Base-by-base conservation (phyloP, 2,888 invertebrate genomes). In the Prosapia bicincta region DNA sequence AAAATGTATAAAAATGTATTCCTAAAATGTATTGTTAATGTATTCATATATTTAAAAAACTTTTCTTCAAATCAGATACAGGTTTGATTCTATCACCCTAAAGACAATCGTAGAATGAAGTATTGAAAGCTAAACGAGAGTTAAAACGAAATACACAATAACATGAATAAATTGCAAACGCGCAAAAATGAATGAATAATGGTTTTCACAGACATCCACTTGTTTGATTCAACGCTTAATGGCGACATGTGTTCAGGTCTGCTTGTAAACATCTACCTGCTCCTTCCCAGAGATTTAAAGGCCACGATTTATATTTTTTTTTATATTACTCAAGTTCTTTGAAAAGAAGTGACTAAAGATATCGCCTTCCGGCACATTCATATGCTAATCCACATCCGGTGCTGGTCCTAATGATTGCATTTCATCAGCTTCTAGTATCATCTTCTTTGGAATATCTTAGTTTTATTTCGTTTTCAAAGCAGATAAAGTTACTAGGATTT, bases 321-420 rank as follows among this genome's bases (percentile, higher is more conserved):
- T 54, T 20, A 54, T 54, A 54, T 54, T 54, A 54, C 20, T 54
- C 54, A 54, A 72, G 72, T 66, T 72, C 67, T 72, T 67, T 72
- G 72, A 74, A 69, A 72, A 74, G 74, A 74, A 54, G 74, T 74
- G 74, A 54, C 54, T 74, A 54, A 69, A 74, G 74, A 69, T 74
- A 74, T 74, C 74, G 74, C 68, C 69, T 74, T 74, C 74, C 74
- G 68, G 74, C 38, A 54, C 74, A 74, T 74, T 74, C 74, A 74
- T 69, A 74, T 74, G 74, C 69, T 69, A 74, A 74, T 74, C 54
- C 32, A 69, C 74, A 54, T 74, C 74, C 74, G 74, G 74, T 69
- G 67, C 54, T 54, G 20, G 54, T 20, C 20, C 54, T 54, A 20
- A 54, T 20, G 54, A 54, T 54, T 54, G 20, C 54, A 54, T 54